Conservation (phyloP, 2,797 vertebrate species). For the Acrocephalus scirpaceus region DNA sequence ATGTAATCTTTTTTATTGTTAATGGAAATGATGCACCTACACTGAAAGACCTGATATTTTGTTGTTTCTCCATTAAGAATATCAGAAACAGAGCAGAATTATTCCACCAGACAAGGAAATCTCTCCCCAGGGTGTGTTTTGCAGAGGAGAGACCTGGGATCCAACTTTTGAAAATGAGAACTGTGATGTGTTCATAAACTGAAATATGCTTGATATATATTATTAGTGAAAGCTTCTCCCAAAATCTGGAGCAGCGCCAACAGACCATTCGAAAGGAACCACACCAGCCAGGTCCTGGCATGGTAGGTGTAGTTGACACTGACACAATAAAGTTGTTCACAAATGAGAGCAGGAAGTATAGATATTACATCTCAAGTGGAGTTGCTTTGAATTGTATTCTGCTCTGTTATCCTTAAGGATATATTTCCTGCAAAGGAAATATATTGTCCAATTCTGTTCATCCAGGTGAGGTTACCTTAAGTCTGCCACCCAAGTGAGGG, state of each 20-base stretch:
- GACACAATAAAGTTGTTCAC: not conserved
- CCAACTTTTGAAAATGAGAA: not conserved
- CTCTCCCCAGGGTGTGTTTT: not conserved
- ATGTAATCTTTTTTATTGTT: not conserved
- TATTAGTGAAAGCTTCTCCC: not conserved
- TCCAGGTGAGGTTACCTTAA: not conserved
- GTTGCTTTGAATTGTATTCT: not conserved
- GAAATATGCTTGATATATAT: not conserved
- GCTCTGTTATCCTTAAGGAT: not conserved
- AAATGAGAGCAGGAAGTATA: not conserved
- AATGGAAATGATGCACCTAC: not conserved
- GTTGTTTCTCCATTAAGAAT: not conserved
- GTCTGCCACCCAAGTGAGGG: not conserved
- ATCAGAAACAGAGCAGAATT: not conserved
- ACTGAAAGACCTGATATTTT: not conserved
- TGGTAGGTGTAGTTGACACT: not conserved
- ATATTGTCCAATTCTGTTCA: not conserved
- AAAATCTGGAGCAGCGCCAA: not conserved
- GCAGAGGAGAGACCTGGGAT: not conserved
- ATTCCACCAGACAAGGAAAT: slow-evolving; percentile 5
- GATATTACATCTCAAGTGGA: not conserved
- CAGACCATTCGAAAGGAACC: not conserved
- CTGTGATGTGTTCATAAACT: not conserved
- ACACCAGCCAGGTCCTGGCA: not conserved
- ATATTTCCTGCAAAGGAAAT: not conserved